These are phyloP conservation scores for Alca torda DNA, from an alignment of 2,797 vertebrate genomes.

Conservation along the genomic window DNA sequence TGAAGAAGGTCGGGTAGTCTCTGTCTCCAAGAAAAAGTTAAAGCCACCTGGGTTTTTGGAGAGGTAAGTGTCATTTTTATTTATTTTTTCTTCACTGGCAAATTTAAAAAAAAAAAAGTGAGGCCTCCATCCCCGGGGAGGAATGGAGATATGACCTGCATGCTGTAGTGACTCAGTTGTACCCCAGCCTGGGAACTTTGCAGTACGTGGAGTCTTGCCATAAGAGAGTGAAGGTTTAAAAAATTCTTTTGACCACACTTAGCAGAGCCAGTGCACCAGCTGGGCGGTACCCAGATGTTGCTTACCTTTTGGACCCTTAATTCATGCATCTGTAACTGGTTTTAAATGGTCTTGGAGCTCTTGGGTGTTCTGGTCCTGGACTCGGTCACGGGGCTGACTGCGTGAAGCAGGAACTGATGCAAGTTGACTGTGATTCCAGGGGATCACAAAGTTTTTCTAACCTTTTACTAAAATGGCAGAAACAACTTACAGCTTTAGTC, in stretches of 20 bases:
- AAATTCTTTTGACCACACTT: neutral
- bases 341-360: neutral
- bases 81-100: neutral
- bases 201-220: fast-evolving
- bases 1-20: neutral
- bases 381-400: neutral
- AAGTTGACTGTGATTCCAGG: neutral
- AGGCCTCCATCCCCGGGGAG: neutral
- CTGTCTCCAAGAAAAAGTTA: neutral
- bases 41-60: neutral
- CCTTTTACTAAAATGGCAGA: neutral
- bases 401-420: neutral
- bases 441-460: neutral
- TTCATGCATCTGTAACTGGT: neutral
- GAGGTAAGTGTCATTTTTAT: neutral
- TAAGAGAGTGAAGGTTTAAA: neutral
- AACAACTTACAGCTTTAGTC: neutral
- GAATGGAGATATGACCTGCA: fast-evolving
- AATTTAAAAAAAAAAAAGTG: neutral
- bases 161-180: neutral
- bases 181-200: neutral
- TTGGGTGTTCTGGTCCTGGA: neutral
- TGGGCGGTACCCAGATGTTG: neutral
- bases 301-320: neutral
- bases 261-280: neutral